Base-by-base conservation (phyloP, 2,797 vertebrate genomes). In the Leuciscus waleckii region DNA sequence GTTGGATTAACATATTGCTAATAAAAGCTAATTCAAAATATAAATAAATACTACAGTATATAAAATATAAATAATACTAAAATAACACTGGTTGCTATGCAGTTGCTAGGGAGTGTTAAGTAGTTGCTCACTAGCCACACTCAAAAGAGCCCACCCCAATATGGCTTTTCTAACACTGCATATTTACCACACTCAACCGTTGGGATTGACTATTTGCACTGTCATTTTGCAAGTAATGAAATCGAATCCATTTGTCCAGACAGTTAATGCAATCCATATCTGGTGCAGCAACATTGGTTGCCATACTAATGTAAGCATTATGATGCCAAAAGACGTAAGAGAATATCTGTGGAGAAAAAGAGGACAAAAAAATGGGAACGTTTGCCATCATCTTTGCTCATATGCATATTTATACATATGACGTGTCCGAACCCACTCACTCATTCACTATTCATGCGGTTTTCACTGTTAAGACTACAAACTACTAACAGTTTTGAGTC, bases 401-500 rank as follows among this genome's bases (percentile, higher is more conserved):
- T 78, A 78, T 54, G 46, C 49, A 54, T 54, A 56, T 76, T 32
- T 32, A 54, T 54, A 7, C 2, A 61, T n/a, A 41, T n/a, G 14
- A 23, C 19, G 49, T 13, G 19, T 54, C 49, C 21, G 6, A 75
- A 75, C 29, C 73, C 29, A 21, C 29, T 75, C 73, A 54, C 29
- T 54, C 19, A 37, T 54, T 37, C 19, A 54, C 32, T 75, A 23
- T 51, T 75, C 32, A 37, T 23, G 10, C 0, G 0, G 32, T 56
- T 56, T 37, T 37, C 11, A 76, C 29, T 14, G 10, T 76, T 76
- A 76, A 23, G 73, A 37, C 14, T 3, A 32, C 49, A 37, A 76
- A 76, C 49, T 35, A 76, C 32, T 8, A 76, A 76, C 49, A 56
- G 76, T 58, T 78, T 61, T 78, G 76, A 78, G 54, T 43, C 56